Percentiles rank a stretch among this genome's conserved stretches.
phyloP scores from a whole-genome alignment of 2,888 invertebrate species.

The Phyllotreta striolata region DNA sequence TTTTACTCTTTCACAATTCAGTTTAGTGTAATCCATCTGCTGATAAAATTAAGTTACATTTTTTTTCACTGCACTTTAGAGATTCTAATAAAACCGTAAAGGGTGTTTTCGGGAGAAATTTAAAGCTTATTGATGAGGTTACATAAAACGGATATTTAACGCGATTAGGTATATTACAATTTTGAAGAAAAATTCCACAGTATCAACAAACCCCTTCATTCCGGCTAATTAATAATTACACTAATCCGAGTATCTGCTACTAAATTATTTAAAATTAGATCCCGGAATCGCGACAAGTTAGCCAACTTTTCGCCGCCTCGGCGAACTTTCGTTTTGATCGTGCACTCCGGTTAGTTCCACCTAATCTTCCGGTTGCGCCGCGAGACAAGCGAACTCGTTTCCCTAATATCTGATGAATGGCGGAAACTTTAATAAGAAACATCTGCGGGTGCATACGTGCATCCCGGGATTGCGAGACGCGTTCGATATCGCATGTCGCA shows the following conservation, averaged over 20 bases:
- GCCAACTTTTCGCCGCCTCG: constrained; percentile 18
- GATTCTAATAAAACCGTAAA: too few species aligned
- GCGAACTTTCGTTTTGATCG: constrained; percentile 30
- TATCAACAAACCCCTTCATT: constrained; percentile 1
- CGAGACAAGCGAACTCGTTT: constrained; percentile 45
- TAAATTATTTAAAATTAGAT: constrained; percentile 3
- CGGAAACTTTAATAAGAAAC: constrained; percentile 46
- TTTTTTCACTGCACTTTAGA: too few species aligned
- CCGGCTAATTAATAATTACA: not conserved
- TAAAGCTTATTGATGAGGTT: too few species aligned
- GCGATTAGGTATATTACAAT: too few species aligned
- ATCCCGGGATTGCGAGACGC: constrained; percentile 32
- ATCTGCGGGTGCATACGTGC: constrained; percentile 36
- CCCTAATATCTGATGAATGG: constrained; percentile 47
- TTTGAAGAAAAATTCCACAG: too few species aligned
- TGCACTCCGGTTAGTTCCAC: constrained; percentile 30
- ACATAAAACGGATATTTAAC: too few species aligned
- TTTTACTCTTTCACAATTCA: not conserved
- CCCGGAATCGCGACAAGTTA: constrained; percentile 21
- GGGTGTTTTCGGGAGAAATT: too few species aligned
- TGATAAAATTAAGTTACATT: too few species aligned
- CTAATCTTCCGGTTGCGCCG: constrained; percentile 45
- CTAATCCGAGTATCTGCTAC: not conserved
- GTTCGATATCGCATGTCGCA: constrained; percentile 35
- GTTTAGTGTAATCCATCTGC: not conserved